A percentile compares a stretch with the other conserved stretches of the same genome.
Conservation (phyloP, 2,888 invertebrate species). For the Mythimna lalbum region DNA sequence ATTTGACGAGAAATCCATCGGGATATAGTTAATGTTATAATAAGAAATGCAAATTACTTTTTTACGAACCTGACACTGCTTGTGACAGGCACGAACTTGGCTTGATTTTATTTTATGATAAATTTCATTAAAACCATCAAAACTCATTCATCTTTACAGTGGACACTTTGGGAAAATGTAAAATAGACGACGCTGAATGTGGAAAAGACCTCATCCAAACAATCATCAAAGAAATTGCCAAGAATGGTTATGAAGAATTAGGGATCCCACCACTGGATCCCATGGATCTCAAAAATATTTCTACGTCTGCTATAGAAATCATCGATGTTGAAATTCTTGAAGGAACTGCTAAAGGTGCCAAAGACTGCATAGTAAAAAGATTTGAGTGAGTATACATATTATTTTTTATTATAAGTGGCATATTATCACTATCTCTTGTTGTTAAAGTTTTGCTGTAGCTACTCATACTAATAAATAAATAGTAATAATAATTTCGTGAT, state of each 20-base stretch:
- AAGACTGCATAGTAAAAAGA: conserved; percentile 62
- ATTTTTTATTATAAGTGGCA: no score
- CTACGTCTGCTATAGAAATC: conserved; percentile 60
- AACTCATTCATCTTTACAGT: conserved; percentile 44
- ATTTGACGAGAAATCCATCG: no score
- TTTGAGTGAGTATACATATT: conserved; percentile 59
- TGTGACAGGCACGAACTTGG: no score
- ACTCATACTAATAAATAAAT: no score
- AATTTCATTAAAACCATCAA: background rate
- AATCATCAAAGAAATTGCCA: conserved; percentile 57
- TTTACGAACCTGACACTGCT: no score
- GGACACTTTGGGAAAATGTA: conserved; percentile 66
- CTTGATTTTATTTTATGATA: background rate
- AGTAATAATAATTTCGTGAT: no score
- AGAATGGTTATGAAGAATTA: conserved; percentile 69
- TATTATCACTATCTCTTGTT: no score
- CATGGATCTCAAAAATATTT: conserved; percentile 60
- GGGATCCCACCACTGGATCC: conserved; percentile 73
- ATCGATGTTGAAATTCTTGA: conserved; percentile 69
- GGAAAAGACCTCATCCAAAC: conserved; percentile 60
- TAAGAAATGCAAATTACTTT: no score
- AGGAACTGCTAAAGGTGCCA: conserved; percentile 70
- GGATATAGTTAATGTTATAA: no score
- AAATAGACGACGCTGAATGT: conserved; percentile 68
- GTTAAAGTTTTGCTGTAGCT: no score